A percentile compares a stretch with the other conserved stretches of the same genome.
phyloP scores from a whole-genome alignment of 1,140 invertebrate species.

The Drosophila subobscura region DNA sequence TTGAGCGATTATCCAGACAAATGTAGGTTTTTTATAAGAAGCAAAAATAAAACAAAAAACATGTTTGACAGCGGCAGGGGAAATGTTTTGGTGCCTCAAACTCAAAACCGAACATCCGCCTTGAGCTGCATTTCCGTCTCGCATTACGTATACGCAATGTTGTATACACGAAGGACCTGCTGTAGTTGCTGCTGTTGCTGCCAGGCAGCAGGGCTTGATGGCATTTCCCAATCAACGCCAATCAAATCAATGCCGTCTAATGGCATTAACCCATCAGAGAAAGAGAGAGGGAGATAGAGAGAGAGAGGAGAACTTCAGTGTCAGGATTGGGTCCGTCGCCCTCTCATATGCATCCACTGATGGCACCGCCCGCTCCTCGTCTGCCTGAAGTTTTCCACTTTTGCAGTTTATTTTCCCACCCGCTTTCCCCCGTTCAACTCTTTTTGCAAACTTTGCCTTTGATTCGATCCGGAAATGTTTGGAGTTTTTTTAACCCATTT shows the following conservation, averaged over 20 bases:
- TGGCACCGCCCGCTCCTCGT: slow-evolving; percentile 5
- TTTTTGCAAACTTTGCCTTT: slow-evolving; percentile 62
- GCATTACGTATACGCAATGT: slow-evolving; percentile 43
- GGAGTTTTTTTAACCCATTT: slow-evolving; percentile 33
- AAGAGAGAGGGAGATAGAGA: too few species aligned
- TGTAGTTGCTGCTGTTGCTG: too few species aligned
- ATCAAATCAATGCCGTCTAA: slow-evolving; percentile 81
- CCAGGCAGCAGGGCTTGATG: slow-evolving; percentile 26
- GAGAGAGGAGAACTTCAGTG: slow-evolving; percentile 48
- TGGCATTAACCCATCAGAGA: slow-evolving; percentile 76
- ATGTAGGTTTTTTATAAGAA: too few species aligned
- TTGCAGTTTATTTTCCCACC: slow-evolving; percentile 33
- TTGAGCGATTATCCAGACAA: too few species aligned
- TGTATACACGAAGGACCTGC: too few species aligned
- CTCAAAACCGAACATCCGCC: neutral
- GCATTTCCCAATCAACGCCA: slow-evolving; percentile 80
- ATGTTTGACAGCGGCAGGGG: too few species aligned
- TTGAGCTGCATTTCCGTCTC: neutral
- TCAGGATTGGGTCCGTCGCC: slow-evolving; percentile 32
- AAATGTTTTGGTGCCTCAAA: neutral
- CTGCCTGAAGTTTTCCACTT: slow-evolving; percentile 39
- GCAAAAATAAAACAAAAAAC: too few species aligned
- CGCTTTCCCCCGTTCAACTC: slow-evolving; percentile 28
- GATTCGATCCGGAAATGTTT: slow-evolving; percentile 78
- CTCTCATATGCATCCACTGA: slow-evolving; percentile 40